Base-by-base conservation (phyloP, 2,888 invertebrate species). In the Caenorhabditis angaria region DNA sequence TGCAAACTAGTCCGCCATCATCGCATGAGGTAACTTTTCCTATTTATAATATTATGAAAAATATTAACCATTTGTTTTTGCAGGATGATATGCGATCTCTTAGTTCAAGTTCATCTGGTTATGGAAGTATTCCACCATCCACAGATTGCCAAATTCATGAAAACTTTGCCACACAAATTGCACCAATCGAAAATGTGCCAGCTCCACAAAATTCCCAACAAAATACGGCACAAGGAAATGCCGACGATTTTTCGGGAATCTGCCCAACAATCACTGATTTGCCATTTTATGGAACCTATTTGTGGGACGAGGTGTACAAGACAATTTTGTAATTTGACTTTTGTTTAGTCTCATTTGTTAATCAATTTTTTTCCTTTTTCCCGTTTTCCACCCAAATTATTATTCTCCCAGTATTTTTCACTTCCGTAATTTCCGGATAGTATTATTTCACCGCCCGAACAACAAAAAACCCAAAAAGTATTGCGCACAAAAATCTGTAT, bases 61-160 rank as follows among this genome's bases (percentile, higher is more conserved):
- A 25, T 27, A 47, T 18, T 20, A 47, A 18, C 25, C 22, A 12
- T 32, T 56, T 12, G 24, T 24, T 35, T 27, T 65, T 75, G 20
- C 72, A 82, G 82, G 82, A 82, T 57, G 82, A 82, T 57, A 77
- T 82, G 76, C 73, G 80, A n/a, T 80, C 80, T 12, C 70, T 80
- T 20, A 82, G 81, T 6, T 77, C 76, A 12, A 78, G 80, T 27
- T 81, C 82, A 2, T 82, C 82, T 0, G 81, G 81, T 20, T 78
- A 81, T 62, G 77, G 75, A 29, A 65, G 67, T 22, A 24, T 47
- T 24, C 58, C 41, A 35, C 27, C 54, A 18, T 4, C 10, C n/a
- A 5, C 25, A 5, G 25, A 25, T 8, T 51, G 24, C 12, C 51
- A 18, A 51, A 24, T 24, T 4, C 24, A 51, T 22, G 25, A 51